A percentile compares a stretch with the other conserved stretches of the same genome.
These are phyloP conservation scores for Sebastes melanostomus DNA, from an alignment of 2,797 vertebrate species.

Conservation along the genomic window DNA sequence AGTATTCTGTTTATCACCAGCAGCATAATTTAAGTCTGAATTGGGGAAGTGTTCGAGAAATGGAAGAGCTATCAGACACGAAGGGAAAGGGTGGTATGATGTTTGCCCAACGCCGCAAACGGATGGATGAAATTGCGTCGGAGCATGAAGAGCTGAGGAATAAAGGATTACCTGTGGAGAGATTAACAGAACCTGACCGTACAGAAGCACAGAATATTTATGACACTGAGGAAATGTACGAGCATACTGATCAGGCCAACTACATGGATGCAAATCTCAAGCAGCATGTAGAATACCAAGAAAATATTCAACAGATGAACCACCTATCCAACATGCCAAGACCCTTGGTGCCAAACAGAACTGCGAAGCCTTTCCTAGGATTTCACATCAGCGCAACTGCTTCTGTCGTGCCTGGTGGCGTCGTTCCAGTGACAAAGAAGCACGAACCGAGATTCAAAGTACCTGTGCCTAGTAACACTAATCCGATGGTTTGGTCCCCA, in stretches of 20 bases:
- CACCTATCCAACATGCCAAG: constrained; percentile 72
- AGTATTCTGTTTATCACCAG: constrained; percentile 80
- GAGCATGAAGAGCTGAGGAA: constrained; percentile 88
- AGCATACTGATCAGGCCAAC: constrained; percentile 59
- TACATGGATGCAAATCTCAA: constrained; percentile 73
- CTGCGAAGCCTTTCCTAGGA: constrained; percentile 90
- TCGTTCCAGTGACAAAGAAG: constrained; percentile 75
- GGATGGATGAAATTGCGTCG: constrained; percentile 90
- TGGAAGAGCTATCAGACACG: constrained; percentile 91
- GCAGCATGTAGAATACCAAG: constrained; percentile 60
- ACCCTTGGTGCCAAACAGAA: constrained; percentile 86
- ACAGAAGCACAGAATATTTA: constrained; percentile 38
- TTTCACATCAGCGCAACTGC: constrained; percentile 74
- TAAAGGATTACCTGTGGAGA: constrained; percentile 72
- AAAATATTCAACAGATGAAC: constrained; percentile 65
- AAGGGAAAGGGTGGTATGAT: constrained; percentile 94
- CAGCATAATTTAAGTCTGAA: constrained; percentile 81
- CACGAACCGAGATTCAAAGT: constrained; percentile 85
- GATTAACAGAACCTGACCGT: constrained; percentile 45
- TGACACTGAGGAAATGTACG: constrained; percentile 50
- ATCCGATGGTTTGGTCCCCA: constrained; percentile 84
- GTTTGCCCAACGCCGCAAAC: constrained; percentile 92
- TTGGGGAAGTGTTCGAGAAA: constrained; percentile 84
- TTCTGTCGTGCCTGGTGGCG: constrained; percentile 72
- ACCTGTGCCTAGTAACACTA: constrained; percentile 71